Base-by-base conservation (phyloP, 2,888 invertebrate genomes). In the Euproctis similis region DNA sequence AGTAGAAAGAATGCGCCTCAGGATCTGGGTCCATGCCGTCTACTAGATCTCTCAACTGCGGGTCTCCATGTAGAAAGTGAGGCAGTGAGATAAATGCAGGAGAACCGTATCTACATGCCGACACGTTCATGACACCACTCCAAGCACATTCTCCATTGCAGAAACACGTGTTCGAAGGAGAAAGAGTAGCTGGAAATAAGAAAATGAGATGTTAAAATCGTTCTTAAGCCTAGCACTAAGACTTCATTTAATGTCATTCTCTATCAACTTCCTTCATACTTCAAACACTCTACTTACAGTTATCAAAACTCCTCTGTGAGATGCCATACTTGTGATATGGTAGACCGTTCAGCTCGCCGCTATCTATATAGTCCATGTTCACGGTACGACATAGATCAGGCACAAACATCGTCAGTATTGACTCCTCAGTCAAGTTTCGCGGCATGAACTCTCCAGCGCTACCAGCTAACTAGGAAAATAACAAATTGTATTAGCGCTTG, bases 71-170 rank as follows among this genome's bases (percentile, higher is more conserved):
- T 56, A 90, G 86, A 70, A 94, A 96, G 74, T 96, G 95, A 0
- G 96, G 96, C 46, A 93, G 87, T 1, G 95, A 93, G 43, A 94
- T 87, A 61, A 93, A 94, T 0, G 92, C 90, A 0, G 96, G 96
- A 0, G 94, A 91, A 4, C 92, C 93, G 55, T 85, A 92, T 28
- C 93, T 87, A 47, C 94, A 94, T 1, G 90, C 78, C 0, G 92
- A 92, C n/a, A 93, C 88, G 69, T 94, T 93, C 68, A 93, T 85
- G 13, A 90, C 86, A 0, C 94, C 94, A 1, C 88, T 86, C 36
- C 92, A 92, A 8, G 86, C 81, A 59, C 93, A 93, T 31, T 89
- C 86, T 1, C 91, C 92, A 30, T 87, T 87, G 59, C 92, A 94
- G 69, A 87, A 93, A 50, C 94, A 94, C 12, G 85, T 66, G 63